A percentile compares a stretch with the other conserved stretches of the same genome.
Evolutionary conservation across 2,797 vertebrate genomes (phyloP).

Genomic region (Phylloscopus collybita): DNA sequence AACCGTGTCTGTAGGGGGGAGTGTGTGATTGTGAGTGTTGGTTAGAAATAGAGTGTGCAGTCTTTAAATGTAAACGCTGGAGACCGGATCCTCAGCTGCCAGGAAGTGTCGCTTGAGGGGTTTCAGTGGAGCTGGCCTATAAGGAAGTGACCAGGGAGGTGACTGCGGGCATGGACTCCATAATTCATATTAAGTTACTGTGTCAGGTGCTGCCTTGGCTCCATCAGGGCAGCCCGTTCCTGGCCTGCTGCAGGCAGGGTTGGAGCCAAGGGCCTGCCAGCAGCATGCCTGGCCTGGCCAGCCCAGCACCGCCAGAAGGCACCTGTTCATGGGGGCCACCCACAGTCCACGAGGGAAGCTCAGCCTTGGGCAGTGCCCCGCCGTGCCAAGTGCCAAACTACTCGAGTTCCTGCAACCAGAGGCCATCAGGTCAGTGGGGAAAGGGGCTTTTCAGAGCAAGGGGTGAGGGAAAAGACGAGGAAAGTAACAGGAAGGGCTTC

Average conservation of each 20-base stretch:
- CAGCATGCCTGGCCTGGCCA: fast-evolving
- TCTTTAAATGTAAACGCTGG: not conserved
- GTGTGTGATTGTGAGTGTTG: not conserved
- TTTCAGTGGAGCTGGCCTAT: not conserved
- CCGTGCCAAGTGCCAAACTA: conserved; percentile 44
- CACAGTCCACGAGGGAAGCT: not conserved
- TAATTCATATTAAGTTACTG: not conserved
- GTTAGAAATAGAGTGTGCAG: not conserved
- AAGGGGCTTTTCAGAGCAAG: not conserved
- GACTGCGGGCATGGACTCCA: fast-evolving
- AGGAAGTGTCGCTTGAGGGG: not conserved
- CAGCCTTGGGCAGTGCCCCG: not conserved
- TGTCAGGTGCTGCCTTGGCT: not conserved
- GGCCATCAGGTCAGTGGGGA: not conserved
- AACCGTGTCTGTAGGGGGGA: not conserved
- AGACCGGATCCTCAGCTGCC: not conserved
- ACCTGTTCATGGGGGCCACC: not conserved
- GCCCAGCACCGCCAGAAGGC: fast-evolving
- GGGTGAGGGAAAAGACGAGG: not conserved
- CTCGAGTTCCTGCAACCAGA: not conserved
- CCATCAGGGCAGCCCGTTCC: not conserved
- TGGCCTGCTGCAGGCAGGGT: fast-evolving
- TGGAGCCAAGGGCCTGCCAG: not conserved
- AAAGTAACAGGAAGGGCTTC: not conserved
- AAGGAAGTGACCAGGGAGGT: not conserved